Base-by-base conservation (phyloP, 37 sponge, comb jelly and placozoan genomes). In the Dysidea cf. avara region DNA sequence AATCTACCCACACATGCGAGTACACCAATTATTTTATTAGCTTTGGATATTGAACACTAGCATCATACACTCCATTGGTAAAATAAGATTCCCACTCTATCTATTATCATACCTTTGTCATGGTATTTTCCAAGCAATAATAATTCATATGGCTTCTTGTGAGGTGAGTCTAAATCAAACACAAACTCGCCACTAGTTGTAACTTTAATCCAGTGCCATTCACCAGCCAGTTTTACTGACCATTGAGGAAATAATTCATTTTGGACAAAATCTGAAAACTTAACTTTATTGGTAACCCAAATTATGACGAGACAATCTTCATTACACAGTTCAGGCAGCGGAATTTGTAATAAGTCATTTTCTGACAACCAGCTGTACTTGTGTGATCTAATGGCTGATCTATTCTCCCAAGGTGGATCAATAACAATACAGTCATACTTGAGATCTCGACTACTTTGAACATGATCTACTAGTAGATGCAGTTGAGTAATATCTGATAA, bases 141-240 rank as follows among this genome's bases (percentile, higher is more conserved):
- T 33, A 51, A 18, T 54, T 90, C 91, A 58, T 85, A 90, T 32
- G 91, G 91, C 54, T 90, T 90, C 35, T 81, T 80, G 64, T 90
- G 91, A 4, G 55, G 34, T 22, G 91, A 90, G 66, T 90, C 91
- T 22, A 90, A 35, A 26, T 58, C 53, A 63, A 57, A 68, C 12
- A 90, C 86, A 34, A 86, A 49, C 7, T 90, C 87, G 13, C 87
- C 87, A 20, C 51, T 24, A 16, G 87, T 75, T n/a, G 91, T 86
- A 26, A 90, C 73, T 61, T 90, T 90, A n/a, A 90, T 40, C 91
- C 91, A 90, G 39, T 74, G 72, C 91, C 91, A 90, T 65, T 90
- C 86, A 30, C 59, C 73, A 21, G 80, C 54, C 36, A 28, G 58
- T n/a, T 43, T 31, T 29, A 90, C 59, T 21, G 40, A 24, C 91